phyloP scores from a whole-genome alignment of 2,797 vertebrate species.

The Chaunax sp. region DNA sequence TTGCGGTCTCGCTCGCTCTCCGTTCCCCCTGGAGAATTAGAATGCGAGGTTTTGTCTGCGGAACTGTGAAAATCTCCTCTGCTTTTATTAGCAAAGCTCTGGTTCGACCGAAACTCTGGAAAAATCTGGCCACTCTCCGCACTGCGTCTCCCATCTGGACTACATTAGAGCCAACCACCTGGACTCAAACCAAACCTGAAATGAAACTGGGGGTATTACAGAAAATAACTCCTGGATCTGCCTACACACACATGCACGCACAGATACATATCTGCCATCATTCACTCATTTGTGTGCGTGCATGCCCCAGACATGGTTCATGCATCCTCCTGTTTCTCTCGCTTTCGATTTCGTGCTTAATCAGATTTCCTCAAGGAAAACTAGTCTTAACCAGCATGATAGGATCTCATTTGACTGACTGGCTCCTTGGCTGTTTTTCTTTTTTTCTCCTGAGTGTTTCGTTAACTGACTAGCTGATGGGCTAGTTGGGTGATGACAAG shows the following conservation, averaged over 20 bases:
- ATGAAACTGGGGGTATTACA: constrained; percentile 86
- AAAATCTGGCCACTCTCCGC: constrained; percentile 82
- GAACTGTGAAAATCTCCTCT: constrained; percentile 87
- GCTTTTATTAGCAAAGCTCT: constrained; percentile 86
- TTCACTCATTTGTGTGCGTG: constrained; percentile 36
- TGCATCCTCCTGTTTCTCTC: constrained; percentile 56
- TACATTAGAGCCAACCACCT: constrained; percentile 86
- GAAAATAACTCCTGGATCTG: constrained; percentile 80
- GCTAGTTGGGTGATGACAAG: constrained; percentile 72
- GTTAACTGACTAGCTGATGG: constrained; percentile 69
- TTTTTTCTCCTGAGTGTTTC: constrained; percentile 37
- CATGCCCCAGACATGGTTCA: constrained; percentile 62
- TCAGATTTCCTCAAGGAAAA: constrained; percentile 82
- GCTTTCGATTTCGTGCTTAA: constrained; percentile 76
- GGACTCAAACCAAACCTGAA: constrained; percentile 86
- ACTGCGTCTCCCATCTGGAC: constrained; percentile 84
- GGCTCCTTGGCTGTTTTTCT: constrained; percentile 39
- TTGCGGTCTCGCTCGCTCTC: constrained; percentile 85
- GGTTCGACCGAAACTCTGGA: constrained; percentile 83
- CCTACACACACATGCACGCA: constrained; percentile 47
- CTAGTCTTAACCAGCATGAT: constrained; percentile 70
- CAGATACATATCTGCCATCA: constrained; percentile 67
- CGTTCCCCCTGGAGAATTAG: constrained; percentile 80
- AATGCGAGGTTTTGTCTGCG: constrained; percentile 85
- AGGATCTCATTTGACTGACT: constrained; percentile 70